phyloP scores from a whole-genome alignment of 2,113 vertebrate genomes.

The Lophotis ruficrista region DNA sequence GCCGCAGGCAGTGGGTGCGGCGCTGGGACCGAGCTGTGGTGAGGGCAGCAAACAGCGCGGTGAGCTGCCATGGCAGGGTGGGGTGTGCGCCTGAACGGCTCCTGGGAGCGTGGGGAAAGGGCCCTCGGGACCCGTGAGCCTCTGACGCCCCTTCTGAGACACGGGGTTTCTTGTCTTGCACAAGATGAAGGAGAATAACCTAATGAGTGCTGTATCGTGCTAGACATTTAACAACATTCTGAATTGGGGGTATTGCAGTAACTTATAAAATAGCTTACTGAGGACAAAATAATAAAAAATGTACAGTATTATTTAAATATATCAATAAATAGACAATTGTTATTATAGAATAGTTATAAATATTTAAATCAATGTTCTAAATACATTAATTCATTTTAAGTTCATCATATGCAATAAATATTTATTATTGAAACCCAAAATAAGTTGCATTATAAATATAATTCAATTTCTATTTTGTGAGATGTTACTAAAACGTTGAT shows the following conservation, averaged over 20 bases:
- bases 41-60: rapidly evolving
- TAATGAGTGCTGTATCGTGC: background rate
- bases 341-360: background rate
- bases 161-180: background rate
- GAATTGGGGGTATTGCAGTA: background rate
- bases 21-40: background rate
- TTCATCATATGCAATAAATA: background rate
- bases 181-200: background rate
- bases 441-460: background rate
- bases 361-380: background rate
- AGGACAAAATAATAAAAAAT: background rate
- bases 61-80: rapidly evolving
- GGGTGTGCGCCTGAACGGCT: background rate
- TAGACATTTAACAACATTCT: background rate
- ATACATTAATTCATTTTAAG: background rate
- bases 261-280: background rate
- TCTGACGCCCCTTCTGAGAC: background rate
- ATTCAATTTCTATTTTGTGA: background rate
- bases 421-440: background rate
- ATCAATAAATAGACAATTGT: background rate
- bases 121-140: background rate
- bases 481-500: background rate
- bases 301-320: background rate
- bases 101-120: too few species aligned
- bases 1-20: background rate